Base-by-base conservation (phyloP, 92 coral and sea anemone genomes). In the Parazoanthus atlanticus region DNA sequence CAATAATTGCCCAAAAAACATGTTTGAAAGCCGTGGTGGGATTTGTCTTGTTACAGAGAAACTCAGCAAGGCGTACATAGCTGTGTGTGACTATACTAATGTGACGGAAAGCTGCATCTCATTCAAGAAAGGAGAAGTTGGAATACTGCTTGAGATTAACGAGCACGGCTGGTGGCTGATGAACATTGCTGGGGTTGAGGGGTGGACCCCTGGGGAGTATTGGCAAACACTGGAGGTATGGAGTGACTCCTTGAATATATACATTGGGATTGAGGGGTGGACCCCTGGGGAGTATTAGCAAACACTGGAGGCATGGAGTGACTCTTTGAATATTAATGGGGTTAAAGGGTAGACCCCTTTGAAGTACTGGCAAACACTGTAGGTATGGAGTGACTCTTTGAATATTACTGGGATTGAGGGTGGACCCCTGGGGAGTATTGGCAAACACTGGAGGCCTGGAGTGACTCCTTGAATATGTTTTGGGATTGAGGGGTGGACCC, bases 151-250 rank as follows among this genome's bases (percentile, higher is more conserved):
- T 0, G 94, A 92, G 79, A 46, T 88, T 66, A 89, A 78, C 26
- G 80, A 85, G 28, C 79, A 76, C 9, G 95, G 96, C 23, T 94
- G 96, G 96, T 94, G 96, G 96, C 87, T 90, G 52, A 94, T 94
- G 91, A 91, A 78, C 85, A 89, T 94, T 5, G 94, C 93, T 66
- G 96, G 93, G 46, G 89, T 92, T 61, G 93, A 90, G 41, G 96
- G 96, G 0, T 94, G 96, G 96, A 93, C 94, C 36, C 96, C 96
- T 6, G 91, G 89, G 12, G 93, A 85, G 9, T 94, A 90, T 75
- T 94, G 96, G 96, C 88, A 85, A 43, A 76, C 85, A 36, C 70
- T 46, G 23, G 86, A 91, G 93, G 93, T 91, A 82, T 15, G 90
- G 16, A 36, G 16, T 38, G 11, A 21, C 52, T 7, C 15, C 15